Conservation (phyloP, 2,113 vertebrate genomes). For the Protobothrops flavoviridis region DNA sequence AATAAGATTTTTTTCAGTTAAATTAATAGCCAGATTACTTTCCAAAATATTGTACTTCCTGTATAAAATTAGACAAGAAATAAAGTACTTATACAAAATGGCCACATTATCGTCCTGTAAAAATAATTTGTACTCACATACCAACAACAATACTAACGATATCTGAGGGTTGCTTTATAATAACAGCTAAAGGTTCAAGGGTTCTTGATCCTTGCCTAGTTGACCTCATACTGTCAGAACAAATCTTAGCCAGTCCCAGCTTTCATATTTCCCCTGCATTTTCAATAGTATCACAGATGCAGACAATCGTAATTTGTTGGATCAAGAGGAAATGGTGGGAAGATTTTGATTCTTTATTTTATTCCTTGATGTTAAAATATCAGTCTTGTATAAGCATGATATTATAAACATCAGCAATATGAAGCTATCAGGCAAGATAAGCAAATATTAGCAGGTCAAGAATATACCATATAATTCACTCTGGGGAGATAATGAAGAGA, state of each 20-base stretch:
- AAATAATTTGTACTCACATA: too few species aligned
- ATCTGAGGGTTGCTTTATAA: neutral
- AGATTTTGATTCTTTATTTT: neutral
- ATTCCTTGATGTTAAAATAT: neutral
- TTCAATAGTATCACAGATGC: neutral
- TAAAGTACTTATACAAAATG: neutral
- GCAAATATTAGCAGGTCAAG: conserved; percentile 15
- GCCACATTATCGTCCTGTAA: too few species aligned
- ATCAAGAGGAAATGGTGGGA: neutral
- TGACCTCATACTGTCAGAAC: neutral
- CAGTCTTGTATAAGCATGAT: neutral
- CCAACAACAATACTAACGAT: too few species aligned
- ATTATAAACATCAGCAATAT: neutral
- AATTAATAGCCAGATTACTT: neutral
- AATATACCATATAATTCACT: conserved; percentile 27
- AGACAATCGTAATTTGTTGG: neutral
- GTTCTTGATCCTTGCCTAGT: neutral
- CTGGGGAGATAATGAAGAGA: conserved; percentile 10
- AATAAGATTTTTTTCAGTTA: neutral
- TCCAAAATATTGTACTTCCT: neutral
- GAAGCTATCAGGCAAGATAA: neutral
- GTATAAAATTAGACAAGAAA: neutral
- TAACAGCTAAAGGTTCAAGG: neutral
- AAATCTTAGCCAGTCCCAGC: neutral
- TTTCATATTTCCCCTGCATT: neutral